Conservation (phyloP, 2,797 vertebrate species). For the Toxotes lorentzi region DNA sequence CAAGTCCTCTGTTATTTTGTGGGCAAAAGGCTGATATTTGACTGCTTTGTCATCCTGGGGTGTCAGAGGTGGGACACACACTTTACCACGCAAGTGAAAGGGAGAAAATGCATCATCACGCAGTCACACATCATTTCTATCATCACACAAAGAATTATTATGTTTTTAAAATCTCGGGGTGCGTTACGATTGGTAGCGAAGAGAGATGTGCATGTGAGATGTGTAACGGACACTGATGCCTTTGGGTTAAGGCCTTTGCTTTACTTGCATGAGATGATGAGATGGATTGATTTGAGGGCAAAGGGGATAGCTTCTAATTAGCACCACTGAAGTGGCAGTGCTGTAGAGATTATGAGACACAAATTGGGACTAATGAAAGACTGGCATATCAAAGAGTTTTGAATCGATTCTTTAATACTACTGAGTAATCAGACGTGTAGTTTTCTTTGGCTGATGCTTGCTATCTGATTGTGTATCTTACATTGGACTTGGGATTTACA, state of each 20-base stretch:
- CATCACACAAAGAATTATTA: neutral
- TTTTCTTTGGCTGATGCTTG: conserved; percentile 37
- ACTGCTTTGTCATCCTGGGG: neutral
- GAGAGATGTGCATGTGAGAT: conserved; percentile 35
- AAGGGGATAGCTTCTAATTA: conserved; percentile 23
- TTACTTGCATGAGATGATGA: conserved; percentile 59
- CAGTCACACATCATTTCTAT: no score
- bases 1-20: conserved; percentile 14
- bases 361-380: conserved; percentile 47
- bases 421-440: conserved; percentile 42
- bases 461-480: conserved; percentile 42
- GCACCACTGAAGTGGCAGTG: conserved; percentile 17
- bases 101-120: neutral
- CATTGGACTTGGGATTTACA: conserved; percentile 51
- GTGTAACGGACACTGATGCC: conserved; percentile 22
- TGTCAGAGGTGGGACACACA: neutral
- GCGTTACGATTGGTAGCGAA: conserved; percentile 15
- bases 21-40: conserved; percentile 8
- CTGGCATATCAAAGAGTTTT: conserved; percentile 51
- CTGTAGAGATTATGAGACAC: conserved; percentile 30
- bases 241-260: conserved; percentile 39
- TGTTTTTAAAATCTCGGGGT: conserved; percentile 32
- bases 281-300: conserved; percentile 23
- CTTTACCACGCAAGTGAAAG: neutral
- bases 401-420: conserved; percentile 51